Percentiles rank a stretch among this genome's conserved stretches.
Evolutionary conservation across 2,797 vertebrate genomes (phyloP).

Genomic region (Petrocephalus sullivani): DNA sequence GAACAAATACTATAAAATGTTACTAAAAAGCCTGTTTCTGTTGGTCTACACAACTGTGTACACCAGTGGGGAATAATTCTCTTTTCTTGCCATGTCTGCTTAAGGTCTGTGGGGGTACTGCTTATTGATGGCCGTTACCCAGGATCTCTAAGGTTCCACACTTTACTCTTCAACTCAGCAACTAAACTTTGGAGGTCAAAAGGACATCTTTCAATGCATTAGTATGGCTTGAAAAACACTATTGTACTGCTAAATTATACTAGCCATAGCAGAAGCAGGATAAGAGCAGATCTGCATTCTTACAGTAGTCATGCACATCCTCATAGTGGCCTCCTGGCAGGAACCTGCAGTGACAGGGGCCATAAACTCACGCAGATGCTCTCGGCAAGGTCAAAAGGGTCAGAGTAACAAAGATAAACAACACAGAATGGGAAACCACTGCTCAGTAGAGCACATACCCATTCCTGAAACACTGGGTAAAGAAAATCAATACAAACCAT

Average conservation of each 20-base stretch:
- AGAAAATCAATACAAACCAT: not conserved
- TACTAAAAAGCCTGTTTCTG: not conserved
- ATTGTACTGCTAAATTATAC: not conserved
- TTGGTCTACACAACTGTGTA: not conserved
- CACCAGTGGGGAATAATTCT: not conserved
- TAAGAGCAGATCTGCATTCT: not conserved
- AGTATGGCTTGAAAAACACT: not conserved
- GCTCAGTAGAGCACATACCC: not conserved
- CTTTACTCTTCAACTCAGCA: not conserved
- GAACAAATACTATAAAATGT: not conserved
- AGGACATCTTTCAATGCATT: not conserved
- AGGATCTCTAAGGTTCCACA: not conserved
- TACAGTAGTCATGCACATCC: not conserved
- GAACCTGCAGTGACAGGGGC: not conserved
- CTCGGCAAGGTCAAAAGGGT: not conserved
- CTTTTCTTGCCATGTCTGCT: not conserved
- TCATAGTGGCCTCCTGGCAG: not conserved
- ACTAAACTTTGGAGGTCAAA: not conserved
- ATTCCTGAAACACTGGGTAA: not conserved
- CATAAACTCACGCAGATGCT: not conserved
- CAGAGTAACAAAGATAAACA: not conserved
- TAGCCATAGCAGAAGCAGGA: not conserved
- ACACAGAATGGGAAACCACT: not conserved
- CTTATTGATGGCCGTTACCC: not conserved
- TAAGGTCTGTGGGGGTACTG: not conserved